These are phyloP conservation scores for Nasonia longicornis DNA, from an alignment of 1,140 invertebrate genomes.

Conservation along the genomic window DNA sequence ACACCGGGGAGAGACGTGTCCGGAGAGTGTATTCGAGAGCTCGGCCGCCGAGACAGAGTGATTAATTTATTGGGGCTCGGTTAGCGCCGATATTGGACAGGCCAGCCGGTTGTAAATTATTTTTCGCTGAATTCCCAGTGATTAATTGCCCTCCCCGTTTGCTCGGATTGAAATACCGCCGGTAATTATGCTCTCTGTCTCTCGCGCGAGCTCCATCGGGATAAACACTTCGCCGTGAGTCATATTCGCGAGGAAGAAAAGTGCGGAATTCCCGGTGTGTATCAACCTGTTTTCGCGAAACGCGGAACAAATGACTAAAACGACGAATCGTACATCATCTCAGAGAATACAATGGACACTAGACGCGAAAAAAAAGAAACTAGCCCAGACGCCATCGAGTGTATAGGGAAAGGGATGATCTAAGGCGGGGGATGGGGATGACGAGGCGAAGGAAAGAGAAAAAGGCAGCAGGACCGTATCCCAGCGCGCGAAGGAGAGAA, in stretches of 20 bases:
- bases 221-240: not conserved
- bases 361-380: not conserved
- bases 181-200: not conserved
- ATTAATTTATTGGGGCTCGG: constrained; percentile 26
- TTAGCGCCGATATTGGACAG: constrained; percentile 34
- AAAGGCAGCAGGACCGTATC: constrained; percentile 33
- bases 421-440: constrained; percentile 9
- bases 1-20: not conserved
- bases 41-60: not conserved
- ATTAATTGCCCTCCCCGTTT: not conserved
- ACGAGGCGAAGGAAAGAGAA: constrained; percentile 25
- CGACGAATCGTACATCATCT: not conserved
- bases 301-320: constrained; percentile 11
- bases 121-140: not conserved
- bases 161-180: not conserved
- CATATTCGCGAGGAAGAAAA: not conserved
- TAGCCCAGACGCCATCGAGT: constrained; percentile 27
- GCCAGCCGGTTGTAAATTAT: not conserved
- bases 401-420: constrained; percentile 34
- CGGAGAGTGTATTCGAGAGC: not conserved
- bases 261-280: not conserved
- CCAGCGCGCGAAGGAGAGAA: constrained; percentile 36
- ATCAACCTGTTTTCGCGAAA: constrained; percentile 43
- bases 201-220: no score
- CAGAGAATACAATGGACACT: not conserved